phyloP scores from a whole-genome alignment of 2,113 vertebrate species.

The Bucco capensis region DNA sequence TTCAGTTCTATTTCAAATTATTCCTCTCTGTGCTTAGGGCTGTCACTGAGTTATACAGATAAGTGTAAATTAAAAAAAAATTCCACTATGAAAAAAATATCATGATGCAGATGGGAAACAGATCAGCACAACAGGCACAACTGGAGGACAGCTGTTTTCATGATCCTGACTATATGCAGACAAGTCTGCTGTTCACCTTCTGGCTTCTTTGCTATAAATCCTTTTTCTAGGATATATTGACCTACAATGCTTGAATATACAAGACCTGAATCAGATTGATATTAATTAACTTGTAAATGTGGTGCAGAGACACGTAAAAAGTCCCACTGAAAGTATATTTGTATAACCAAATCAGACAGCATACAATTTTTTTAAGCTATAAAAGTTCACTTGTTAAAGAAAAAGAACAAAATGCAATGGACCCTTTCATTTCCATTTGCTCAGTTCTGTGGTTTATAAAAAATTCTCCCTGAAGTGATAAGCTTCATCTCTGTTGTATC shows the following conservation, averaged over 20 bases:
- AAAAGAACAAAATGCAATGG: background rate
- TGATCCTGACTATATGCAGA: background rate
- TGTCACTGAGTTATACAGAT: background rate
- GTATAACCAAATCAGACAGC: background rate
- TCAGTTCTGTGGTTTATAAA: background rate
- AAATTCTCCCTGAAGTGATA: background rate
- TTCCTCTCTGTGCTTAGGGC: background rate
- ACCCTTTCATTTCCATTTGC: background rate
- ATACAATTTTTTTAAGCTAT: background rate
- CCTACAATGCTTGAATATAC: background rate
- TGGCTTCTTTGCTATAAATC: background rate
- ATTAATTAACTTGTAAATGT: background rate
- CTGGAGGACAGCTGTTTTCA: background rate
- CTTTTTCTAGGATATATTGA: background rate
- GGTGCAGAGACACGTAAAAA: background rate
- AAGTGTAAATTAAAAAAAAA: background rate
- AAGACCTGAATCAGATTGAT: background rate
- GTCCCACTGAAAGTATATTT: background rate
- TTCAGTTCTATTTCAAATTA: background rate
- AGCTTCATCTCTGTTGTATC: background rate
- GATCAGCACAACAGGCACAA: background rate
- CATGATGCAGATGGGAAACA: background rate
- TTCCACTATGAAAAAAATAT: background rate
- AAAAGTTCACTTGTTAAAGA: background rate
- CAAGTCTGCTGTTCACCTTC: background rate